Conservation (phyloP, 2,797 vertebrate genomes). For the Morelia viridis region DNA sequence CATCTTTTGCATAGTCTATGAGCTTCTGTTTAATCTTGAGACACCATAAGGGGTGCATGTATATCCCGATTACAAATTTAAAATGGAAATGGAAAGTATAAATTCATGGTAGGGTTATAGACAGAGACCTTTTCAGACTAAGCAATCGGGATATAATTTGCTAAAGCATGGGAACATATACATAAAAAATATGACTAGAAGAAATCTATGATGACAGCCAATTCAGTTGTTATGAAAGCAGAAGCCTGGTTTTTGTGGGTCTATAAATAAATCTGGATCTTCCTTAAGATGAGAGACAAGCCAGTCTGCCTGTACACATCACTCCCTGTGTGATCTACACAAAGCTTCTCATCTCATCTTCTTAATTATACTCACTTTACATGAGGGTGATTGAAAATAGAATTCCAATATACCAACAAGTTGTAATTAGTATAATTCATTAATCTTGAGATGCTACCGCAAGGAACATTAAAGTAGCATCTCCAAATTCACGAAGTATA, state of each 20-base stretch:
- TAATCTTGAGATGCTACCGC: conserved; percentile 29
- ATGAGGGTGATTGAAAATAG: conserved; percentile 20
- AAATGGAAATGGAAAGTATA: not conserved
- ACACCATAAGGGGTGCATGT: not conserved
- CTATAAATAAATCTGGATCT: conserved; percentile 14
- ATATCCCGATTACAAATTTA: not conserved
- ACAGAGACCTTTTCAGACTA: fast-evolving
- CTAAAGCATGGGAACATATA: not conserved
- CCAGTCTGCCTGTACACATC: fast-evolving
- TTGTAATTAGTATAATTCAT: conserved; percentile 33
- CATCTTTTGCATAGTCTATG: not conserved
- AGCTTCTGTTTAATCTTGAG: not conserved
- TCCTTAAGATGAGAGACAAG: conserved; percentile 10
- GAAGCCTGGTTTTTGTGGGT: not conserved
- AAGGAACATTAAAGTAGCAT: not conserved
- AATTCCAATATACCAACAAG: conserved; percentile 20
- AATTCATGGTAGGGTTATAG: not conserved
- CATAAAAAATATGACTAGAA: not conserved
- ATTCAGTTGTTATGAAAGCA: not conserved
- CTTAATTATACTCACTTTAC: conserved; percentile 22
- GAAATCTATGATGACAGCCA: not conserved
- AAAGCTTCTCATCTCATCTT: conserved; percentile 8
- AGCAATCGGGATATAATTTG: not conserved
- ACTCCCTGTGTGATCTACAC: not conserved
- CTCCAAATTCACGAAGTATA: not conserved